Evolutionary conservation across 2,113 vertebrate genomes (phyloP).

Genomic region (Asarcornis scutulata): DNA sequence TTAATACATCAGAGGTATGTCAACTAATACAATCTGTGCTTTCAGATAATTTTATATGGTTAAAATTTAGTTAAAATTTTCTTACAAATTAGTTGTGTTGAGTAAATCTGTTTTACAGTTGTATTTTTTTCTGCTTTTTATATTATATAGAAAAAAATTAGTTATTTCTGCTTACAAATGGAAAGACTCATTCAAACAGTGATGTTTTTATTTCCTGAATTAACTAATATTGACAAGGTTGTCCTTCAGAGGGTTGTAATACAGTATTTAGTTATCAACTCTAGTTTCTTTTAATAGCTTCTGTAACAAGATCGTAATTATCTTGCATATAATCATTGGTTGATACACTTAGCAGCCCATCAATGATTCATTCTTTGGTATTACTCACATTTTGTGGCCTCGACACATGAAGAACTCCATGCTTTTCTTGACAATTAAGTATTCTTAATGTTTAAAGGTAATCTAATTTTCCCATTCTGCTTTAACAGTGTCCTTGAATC

Average conservation of each 20-base stretch:
- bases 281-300: constrained; percentile 74
- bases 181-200: not conserved
- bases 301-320: constrained; percentile 71
- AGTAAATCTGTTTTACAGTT: not conserved
- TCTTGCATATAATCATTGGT: constrained; percentile 61
- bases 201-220: constrained; percentile 2
- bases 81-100: not conserved
- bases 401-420: not conserved
- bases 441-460: not conserved
- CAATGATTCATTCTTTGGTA: constrained; percentile 60
- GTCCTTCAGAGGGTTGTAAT: constrained; percentile 73
- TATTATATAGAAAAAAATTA: not conserved
- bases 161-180: not conserved
- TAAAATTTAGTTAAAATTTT: not conserved
- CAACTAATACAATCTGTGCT: not conserved
- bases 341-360: constrained; percentile 69
- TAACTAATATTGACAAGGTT: constrained; percentile 23
- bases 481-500: not conserved
- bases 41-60: not conserved
- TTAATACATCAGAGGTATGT: not conserved
- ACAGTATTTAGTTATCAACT: constrained; percentile 72
- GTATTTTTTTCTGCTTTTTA: not conserved
- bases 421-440: not conserved
- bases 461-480: not conserved
- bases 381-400: constrained; percentile 18